Evolutionary conservation across 1,140 invertebrate species (phyloP).

Genomic region (Drosophila serrata): DNA sequence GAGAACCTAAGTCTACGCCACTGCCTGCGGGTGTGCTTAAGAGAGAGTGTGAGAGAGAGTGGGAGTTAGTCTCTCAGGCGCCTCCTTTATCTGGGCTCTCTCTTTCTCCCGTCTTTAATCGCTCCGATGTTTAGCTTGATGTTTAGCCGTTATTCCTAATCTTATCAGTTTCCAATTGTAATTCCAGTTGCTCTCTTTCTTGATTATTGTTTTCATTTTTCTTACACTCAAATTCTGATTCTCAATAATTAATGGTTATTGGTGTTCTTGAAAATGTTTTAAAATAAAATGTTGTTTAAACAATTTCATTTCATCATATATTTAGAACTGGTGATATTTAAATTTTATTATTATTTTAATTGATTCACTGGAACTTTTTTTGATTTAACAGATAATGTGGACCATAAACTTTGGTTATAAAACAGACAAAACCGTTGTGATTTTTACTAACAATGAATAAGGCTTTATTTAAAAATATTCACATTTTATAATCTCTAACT

Average conservation of each 20-base stretch:
- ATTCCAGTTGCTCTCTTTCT: constrained; percentile 18
- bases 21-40: background rate
- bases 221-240: constrained; percentile 23
- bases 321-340: background rate
- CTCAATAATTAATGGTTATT: constrained; percentile 10
- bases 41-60: background rate
- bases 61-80: constrained; percentile 23
- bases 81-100: constrained; percentile 10
- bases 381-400: constrained; percentile 6
- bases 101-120: constrained; percentile 19
- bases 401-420: constrained; percentile 5
- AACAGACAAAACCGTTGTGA: background rate
- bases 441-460: background rate
- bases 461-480: background rate
- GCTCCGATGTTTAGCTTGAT: constrained; percentile 42
- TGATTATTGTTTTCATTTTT: constrained; percentile 35
- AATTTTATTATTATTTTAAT: background rate
- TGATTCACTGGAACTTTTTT: constrained; percentile 3
- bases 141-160: constrained; percentile 50
- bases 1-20: background rate
- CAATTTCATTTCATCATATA: background rate
- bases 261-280: background rate
- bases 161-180: constrained; percentile 55
- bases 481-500: background rate
- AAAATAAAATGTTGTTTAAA: background rate